A percentile compares a stretch with the other conserved stretches of the same genome.
Conservation (phyloP, 2,113 vertebrate genomes). For the Murina feae region DNA sequence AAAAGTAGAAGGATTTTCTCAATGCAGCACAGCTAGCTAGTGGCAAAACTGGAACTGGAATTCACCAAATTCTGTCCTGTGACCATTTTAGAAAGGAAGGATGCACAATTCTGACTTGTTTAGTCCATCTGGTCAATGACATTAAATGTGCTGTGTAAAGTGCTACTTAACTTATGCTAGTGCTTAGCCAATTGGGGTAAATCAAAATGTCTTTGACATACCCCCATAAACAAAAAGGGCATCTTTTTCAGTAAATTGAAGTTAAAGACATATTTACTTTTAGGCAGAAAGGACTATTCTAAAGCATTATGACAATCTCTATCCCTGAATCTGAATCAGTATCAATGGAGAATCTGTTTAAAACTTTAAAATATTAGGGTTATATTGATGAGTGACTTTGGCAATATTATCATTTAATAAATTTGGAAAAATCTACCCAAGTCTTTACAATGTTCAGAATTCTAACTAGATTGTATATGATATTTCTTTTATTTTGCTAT, state of each 20-base stretch:
- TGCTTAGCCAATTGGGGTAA: not conserved
- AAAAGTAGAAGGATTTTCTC: not conserved
- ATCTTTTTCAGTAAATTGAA: not conserved
- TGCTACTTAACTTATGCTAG: not conserved
- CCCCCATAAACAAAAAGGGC: not conserved
- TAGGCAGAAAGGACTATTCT: not conserved
- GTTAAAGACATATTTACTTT: slow-evolving; percentile 3
- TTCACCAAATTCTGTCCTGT: not conserved
- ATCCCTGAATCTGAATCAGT: not conserved
- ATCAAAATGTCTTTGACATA: not conserved
- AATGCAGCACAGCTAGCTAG: not conserved
- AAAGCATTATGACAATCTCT: not conserved
- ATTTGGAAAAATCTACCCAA: not conserved
- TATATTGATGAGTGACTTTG: not conserved
- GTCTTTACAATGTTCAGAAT: not conserved
- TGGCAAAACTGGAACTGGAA: not conserved
- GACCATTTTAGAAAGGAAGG: not conserved
- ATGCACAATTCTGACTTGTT: not conserved
- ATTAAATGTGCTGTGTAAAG: not conserved
- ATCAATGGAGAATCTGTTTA: not conserved
- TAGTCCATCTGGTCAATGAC: not conserved
- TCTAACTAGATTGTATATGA: not conserved
- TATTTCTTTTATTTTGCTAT: not conserved
- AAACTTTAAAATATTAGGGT: not conserved
- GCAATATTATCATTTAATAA: not conserved